Base-by-base conservation (phyloP, 2,797 vertebrate genomes). In the Trachops cirrhosus region DNA sequence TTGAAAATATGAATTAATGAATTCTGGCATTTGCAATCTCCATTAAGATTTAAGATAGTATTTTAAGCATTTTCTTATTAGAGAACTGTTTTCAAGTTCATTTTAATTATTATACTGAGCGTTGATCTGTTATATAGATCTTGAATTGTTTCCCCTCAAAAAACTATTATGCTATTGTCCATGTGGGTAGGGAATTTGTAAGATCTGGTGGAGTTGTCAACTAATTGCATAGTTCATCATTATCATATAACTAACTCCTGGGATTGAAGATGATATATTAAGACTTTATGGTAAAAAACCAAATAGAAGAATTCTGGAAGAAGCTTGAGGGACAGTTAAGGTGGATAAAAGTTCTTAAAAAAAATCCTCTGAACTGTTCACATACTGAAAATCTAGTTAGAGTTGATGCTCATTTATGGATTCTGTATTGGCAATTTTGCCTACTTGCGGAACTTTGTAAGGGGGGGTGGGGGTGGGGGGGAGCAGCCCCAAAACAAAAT, bases 1-100 rank as follows among this genome's bases (percentile, higher is more conserved):
- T 74, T 86, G 73, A 73, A 89, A 96, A 94, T 41, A 96, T 14
- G 54, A 79, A 87, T 52, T 75, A 18, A 67, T 46, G 68, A 95
- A 86, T 93, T 96, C 75, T 93, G 52, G 26, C 32, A 90, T 75
- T 83, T 34, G 41, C 26, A 74, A 96, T 74, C 29, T 9, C 9
- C 22, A 73, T n/a, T 52, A 77, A 77, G 12, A 89, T 3, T 52
- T 67, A 85, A 86, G 48, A 92, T n/a, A 86, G 0, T 80, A 92
- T 37, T 92, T 71, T 70, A 78, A 94, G 64, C 29, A 85, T 44
- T 89, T 44, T 79, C 57, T 52, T 71, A 2, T 77, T 91, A 86
- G 0, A 94, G 57, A 91, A 78, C n/a, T 70, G 41, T 71, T 77
- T 93, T 71, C 19, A 59, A 82, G 59, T 84, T 95, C 84, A 62